Evolutionary conservation across 2,888 invertebrate species (phyloP), one percentile per base, ranked within the genome.

Genomic region (Rotaria macrura): DNA sequence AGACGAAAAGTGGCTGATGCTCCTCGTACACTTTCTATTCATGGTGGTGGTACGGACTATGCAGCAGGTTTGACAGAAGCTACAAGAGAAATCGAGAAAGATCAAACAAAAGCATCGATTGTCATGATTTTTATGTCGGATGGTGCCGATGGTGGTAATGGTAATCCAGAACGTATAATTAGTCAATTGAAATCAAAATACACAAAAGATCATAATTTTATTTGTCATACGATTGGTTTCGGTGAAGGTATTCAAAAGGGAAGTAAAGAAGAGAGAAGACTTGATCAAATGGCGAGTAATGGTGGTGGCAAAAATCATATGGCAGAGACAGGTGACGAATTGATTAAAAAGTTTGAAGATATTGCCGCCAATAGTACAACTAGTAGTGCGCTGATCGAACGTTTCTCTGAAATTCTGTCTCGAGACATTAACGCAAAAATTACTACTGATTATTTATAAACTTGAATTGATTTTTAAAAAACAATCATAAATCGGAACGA

Each of bases 111-210:
- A 20, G 10, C 74, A 23, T 74, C 74, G 74, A 25, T 74, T 20
- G 40, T 74, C 34, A 74, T 74, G 74, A 74, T 74, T 40, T 74
- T 74, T 23, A 74, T 74, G 74, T 74, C 74, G 6, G 74, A 74
- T n/a, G 74, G 74, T 40, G 38, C 0, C 9, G 74, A 74, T 40
- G 2, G 40, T 10, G 12, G 74, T 23, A 10, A 6, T 17, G 10
- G 7, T 5, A 12, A 74, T 74, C 40, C 40, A 0, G 34, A 4
- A 74, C 9, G 5, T 6, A 38, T 40, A 4, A 20, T 74, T 20
- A 4, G 25, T 7, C 23, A 74, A 74, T 25, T 74, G 5, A 38
- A 40, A 25, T 2, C 4, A 20, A 4, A 74, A 40, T 74, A n/a
- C 12, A 12, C 20, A 40, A 25, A 3, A 9, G 4, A 74, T 74